Base-by-base conservation (phyloP, 2,888 invertebrate species). In the Oconnorella tubifera region DNA sequence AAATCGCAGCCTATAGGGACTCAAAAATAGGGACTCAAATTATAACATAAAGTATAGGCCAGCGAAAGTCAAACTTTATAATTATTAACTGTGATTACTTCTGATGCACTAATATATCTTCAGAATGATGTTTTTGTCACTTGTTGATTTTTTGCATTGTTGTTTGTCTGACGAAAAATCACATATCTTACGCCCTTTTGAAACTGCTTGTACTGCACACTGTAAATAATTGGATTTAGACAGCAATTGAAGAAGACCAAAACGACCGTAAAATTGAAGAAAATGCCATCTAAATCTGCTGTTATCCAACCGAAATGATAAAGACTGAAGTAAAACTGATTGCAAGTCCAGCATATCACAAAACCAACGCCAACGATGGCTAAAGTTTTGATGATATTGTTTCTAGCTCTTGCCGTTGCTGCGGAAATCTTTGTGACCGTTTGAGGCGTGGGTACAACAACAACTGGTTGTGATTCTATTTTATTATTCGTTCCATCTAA, bases 141-240 rank as follows among this genome's bases (percentile, higher is more conserved):
- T n/a, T n/a, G n/a, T n/a, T n/a, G n/a, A n/a, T n/a, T n/a, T n/a
- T n/a, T n/a, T n/a, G n/a, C n/a, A n/a, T n/a, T n/a, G n/a, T n/a
- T n/a, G n/a, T n/a, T n/a, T n/a, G n/a, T n/a, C n/a, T n/a, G n/a
- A n/a, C n/a, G n/a, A n/a, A n/a, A n/a, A n/a, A n/a, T n/a, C n/a
- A n/a, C n/a, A n/a, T n/a, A n/a, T n/a, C 59, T 19, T 25, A 59
- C 40, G 23, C 33, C 59, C 59, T 14, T 55, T 57, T 68, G 59
- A 23, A 70, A 70, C 50, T 40, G 65, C 29, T 70, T 65, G 48
- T 68, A 68, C 48, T 66, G 64, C 23, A 62, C 10, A 2, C 55
- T 40, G 60, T 70, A 71, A 14, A 71, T 65, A 32, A 71, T n/a
- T 0, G 71, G 71, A 51, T 71, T 68, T 27, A 68, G 49, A 56